Evolutionary conservation across 2,888 invertebrate species (phyloP).

Genomic region (Himalopsyche anomala): DNA sequence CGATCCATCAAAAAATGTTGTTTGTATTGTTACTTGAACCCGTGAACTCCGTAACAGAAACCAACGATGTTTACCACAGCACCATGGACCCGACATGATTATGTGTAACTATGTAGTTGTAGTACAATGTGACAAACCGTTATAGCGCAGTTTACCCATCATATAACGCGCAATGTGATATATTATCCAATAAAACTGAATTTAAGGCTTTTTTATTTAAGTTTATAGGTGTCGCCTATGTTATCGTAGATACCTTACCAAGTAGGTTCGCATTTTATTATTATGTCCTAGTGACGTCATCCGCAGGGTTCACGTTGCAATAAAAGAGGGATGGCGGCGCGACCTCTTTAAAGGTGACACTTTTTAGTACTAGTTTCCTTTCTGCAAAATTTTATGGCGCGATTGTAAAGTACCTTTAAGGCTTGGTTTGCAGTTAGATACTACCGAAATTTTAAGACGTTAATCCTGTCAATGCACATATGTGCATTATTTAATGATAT

Average conservation of each 20-base stretch:
- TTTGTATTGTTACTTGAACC: too few species aligned
- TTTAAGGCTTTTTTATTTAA: background rate
- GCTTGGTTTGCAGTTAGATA: background rate
- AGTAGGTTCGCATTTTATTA: conserved; percentile 50
- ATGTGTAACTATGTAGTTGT: too few species aligned
- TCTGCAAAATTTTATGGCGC: conserved; percentile 23
- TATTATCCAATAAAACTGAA: too few species aligned
- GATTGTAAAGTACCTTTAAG: conserved; percentile 6
- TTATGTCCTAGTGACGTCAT: conserved; percentile 58
- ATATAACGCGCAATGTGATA: too few species aligned
- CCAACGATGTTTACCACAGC: too few species aligned
- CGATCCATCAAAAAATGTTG: too few species aligned
- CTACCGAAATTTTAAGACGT: conserved; percentile 4
- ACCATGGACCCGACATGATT: too few species aligned
- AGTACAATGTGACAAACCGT: too few species aligned
- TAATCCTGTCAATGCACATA: background rate
- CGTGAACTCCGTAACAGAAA: too few species aligned
- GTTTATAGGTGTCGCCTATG: background rate
- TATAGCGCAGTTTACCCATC: too few species aligned
- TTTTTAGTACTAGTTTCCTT: conserved; percentile 39
- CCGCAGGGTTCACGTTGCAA: conserved; percentile 41
- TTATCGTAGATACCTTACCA: background rate
- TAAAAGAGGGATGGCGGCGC: conserved; percentile 1
- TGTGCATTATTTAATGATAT: background rate
- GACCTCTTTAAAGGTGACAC: conserved; percentile 35